Base-by-base conservation (phyloP, 2,797 vertebrate species). In the Enoplosus armatus region DNA sequence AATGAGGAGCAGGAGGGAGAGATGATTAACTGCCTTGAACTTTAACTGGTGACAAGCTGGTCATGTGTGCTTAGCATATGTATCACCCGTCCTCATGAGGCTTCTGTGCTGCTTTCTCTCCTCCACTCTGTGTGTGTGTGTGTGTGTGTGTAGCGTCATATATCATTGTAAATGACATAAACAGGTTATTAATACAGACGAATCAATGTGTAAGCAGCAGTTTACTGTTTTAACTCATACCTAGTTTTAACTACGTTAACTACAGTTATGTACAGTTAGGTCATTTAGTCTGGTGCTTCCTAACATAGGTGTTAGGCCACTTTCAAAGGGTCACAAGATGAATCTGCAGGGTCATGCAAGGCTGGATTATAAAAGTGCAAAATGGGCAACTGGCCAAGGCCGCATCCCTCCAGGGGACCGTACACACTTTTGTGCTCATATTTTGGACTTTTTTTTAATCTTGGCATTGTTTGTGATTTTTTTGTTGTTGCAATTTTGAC, bases 1-100 rank as follows among this genome's bases (percentile, higher is more conserved):
- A 60, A 66, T 27, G 43, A 65, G n/a, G 10, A 68, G 35, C 48
- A 55, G 62, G 64, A 47, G 43, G 45, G 22, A 64, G 55, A 45
- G 15, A 77, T 86, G 80, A 91, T 87, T 71, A 85, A 89, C 66
- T 60, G 70, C 72, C 72, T 67, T 88, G 82, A 87, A 87, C 87
- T 91, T 87, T 83, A 74, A 62, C 59, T 77, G 69, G 80, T 62
- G 77, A 76, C 64, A 80, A 58, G 62, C 55, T 67, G 83, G 39
- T 81, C 82, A 33, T 72, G 66, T 82, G 87, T 88, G 81, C 83
- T 83, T 37, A 77, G 80, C 86, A 82, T 83, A 76, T 83, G 70
- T 75, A 63, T 48, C 51, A 61, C 54, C 47, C 39, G 56, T 82
- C 67, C 51, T 50, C 70, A 85, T 27, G 48, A 37, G 69, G 39